Base-by-base conservation (phyloP, 2,797 vertebrate genomes). In the Aselliscus stoliczkanus region DNA sequence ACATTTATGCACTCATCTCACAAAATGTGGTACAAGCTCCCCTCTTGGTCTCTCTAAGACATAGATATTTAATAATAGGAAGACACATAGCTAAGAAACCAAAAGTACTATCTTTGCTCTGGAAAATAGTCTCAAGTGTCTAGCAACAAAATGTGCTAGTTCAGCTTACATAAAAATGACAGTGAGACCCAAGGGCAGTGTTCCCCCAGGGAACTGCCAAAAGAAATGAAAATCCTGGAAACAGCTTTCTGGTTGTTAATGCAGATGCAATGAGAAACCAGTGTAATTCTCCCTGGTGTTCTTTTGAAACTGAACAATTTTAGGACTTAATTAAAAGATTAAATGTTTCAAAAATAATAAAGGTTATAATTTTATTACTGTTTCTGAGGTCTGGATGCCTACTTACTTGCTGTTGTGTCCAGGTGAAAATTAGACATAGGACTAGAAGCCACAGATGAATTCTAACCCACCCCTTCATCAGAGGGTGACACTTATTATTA, bases 301-400 rank as follows among this genome's bases (percentile, higher is more conserved):
- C 20, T 73, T 7, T 84, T 92, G 47, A 75, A 70, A 72, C 15
- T 62, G 58, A 95, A 92, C 42, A 76, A 31, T 92, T 97, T 89
- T 13, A 86, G 17, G 34, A 86, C 39, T 85, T 77, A 81, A 93
- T 88, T 37, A 77, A 89, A 67, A 79, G 60, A 70, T 89, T 90
- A 70, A 54, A 20, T 92, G 31, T 96, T 96, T 89, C 25, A 54
- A 93, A 98, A 90, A 62, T 80, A 58, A 87, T 93, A 88, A 77
- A 80, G 47, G 82, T 60, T 4, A n/a, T 1, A 77, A 50, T 7
- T 23, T 25, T 72, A 34, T 37, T 92, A 34, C 25, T 62, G 5
- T 84, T 94, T 89, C 60, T 20, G 14, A 95, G 39, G 56, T 76
- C 23, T 10, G 5, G 5, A 29, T 84, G 18, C 84, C 75, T 72